Base-by-base conservation (phyloP, 2,888 invertebrate genomes). In the Ennomos fuscantarius region DNA sequence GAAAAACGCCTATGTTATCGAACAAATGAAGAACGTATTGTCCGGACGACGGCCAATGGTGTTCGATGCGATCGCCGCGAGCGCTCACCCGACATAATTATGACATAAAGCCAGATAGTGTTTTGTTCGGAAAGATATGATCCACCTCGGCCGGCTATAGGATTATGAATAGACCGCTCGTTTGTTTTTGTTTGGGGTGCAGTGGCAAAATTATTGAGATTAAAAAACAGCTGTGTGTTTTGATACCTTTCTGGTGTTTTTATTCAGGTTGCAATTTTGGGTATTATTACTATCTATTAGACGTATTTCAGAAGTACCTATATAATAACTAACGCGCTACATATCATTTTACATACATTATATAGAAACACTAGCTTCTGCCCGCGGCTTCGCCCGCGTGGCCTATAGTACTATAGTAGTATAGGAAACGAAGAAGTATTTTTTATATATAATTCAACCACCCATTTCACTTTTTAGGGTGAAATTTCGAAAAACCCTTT, bases 61-160 rank as follows among this genome's bases (percentile, higher is more conserved):
- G 45, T 49, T 31, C 41, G 31, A 51, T 57, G 41, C 58, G 44
- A 59, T 65, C 60, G 63, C 71, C 68, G 54, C 59, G 63, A 58
- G 64, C 62, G 41, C 44, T 54, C 56, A 55, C 66, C 67, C 69
- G 63, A 68, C 69, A 72, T 79, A 79, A 78, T 80, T 76, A 79
- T 79, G 73, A 73, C 75, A 76, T 77, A 76, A 78, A 79, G 72
- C 71, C 71, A 60, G 76, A 79, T 78, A 75, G 76, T 72, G 73
- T 69, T 68, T 63, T 69, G 68, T 66, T 71, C 71, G 65, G 66
- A 74, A 76, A 77, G 69, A 73, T 77, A 74, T 51, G 55, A 60
- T 59, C 59, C 59, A 35, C 60, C 55, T 55, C 57, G 32, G 51
- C 43, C 8, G 12, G 43, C 50, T 62, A 53, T 55, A 50, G 55